These are phyloP conservation scores for Pogonocherus hispidulus DNA, from an alignment of 2,888 invertebrate genomes.

Conservation along the genomic window DNA sequence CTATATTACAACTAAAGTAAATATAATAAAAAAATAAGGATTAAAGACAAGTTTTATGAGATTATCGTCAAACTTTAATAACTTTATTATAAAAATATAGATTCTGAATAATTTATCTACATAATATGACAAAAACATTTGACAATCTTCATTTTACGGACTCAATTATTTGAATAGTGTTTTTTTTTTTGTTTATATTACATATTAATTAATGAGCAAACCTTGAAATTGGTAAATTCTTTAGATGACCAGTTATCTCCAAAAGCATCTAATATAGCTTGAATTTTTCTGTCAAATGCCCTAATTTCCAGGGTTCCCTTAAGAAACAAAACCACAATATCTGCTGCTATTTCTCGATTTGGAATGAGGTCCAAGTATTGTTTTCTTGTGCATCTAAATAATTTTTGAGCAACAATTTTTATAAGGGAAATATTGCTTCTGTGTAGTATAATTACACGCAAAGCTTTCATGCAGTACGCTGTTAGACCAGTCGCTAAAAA, in stretches of 20 bases:
- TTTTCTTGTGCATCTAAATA: constrained; percentile 38
- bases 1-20: too few species aligned
- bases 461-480: constrained; percentile 32
- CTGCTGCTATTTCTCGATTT: constrained; percentile 28
- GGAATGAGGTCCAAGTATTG: constrained; percentile 26
- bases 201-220: too few species aligned
- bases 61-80: too few species aligned
- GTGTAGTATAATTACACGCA: constrained; percentile 30
- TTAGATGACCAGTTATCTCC: constrained; percentile 43
- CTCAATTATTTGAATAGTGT: too few species aligned
- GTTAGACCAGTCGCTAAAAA: constrained; percentile 35
- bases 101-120: too few species aligned
- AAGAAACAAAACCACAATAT: constrained; percentile 31
- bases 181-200: too few species aligned
- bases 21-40: too few species aligned
- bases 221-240: constrained; percentile 47
- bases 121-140: too few species aligned
- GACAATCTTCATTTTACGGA: too few species aligned
- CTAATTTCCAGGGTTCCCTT: constrained; percentile 41
- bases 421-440: background rate
- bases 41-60: too few species aligned
- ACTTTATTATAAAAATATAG: too few species aligned
- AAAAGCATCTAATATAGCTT: constrained; percentile 49
- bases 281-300: constrained; percentile 47
- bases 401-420: constrained; percentile 18